Conservation (phyloP, 1,140 invertebrate genomes). For the Bombus terrestris region DNA sequence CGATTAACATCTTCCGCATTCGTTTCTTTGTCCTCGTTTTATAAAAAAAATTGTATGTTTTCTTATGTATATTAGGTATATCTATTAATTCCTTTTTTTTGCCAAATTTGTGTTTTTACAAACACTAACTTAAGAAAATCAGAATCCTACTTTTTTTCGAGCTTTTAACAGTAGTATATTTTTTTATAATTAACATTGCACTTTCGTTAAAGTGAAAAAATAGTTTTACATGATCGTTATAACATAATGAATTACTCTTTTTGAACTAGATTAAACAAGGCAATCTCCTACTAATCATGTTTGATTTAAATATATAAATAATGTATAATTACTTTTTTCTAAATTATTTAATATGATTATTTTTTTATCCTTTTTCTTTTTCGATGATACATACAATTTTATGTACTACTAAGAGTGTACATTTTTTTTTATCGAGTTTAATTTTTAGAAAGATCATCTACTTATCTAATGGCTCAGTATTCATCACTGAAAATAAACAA, state of each 20-base stretch:
- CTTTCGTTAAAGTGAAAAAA: constrained; percentile 18
- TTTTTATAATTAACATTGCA: constrained; percentile 1
- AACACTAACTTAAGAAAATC: neutral
- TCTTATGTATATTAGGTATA: neutral
- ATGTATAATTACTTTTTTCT: constrained; percentile 1
- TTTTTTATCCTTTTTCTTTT: constrained; percentile 13
- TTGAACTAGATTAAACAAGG: neutral
- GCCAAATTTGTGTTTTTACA: neutral
- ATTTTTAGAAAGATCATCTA: constrained; percentile 4
- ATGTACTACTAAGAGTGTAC: constrained; percentile 13
- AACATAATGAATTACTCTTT: neutral
- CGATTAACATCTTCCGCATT: neutral
- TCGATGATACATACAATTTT: constrained; percentile 42
- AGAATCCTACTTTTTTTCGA: neutral
- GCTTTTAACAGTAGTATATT: neutral
- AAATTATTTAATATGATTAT: constrained; percentile 51
- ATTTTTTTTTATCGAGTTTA: constrained; percentile 14
- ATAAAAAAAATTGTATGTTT: constrained; percentile 20
- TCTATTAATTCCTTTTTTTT: constrained; percentile 15
- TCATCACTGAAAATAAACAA: constrained; percentile 47
- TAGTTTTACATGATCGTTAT: constrained; percentile 16
- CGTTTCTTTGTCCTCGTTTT: constrained; percentile 24
- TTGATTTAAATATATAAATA: constrained; percentile 55
- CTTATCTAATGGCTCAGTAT: constrained; percentile 21
- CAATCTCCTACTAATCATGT: neutral